These are phyloP conservation scores for Palaemon carinicauda DNA, from an alignment of 1,140 invertebrate genomes.

Conservation along the genomic window DNA sequence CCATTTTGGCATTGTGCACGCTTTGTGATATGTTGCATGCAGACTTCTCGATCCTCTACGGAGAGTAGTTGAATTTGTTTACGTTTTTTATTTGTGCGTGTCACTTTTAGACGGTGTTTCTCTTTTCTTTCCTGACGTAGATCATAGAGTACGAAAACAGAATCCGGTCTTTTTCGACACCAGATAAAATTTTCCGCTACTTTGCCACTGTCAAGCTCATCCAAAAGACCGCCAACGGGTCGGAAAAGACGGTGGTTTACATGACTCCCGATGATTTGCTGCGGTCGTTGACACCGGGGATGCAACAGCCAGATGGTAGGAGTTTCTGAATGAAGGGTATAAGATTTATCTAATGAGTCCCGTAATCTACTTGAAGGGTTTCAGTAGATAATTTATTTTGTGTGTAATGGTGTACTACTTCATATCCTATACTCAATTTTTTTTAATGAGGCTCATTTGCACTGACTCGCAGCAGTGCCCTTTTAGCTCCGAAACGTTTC, in stretches of 20 bases:
- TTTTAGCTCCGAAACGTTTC: too few species aligned
- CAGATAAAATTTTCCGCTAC: constrained; percentile 99
- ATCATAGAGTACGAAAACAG: constrained; percentile 99
- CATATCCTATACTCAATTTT: too few species aligned
- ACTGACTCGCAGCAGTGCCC: too few species aligned
- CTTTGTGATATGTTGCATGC: neutral
- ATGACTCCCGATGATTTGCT: constrained; percentile 99
- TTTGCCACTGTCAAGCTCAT: constrained; percentile 97
- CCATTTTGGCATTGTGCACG: neutral
- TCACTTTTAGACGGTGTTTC: neutral
- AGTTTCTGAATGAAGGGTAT: neutral
- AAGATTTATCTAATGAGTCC: too few species aligned
- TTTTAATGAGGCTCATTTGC: too few species aligned
- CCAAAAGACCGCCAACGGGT: constrained; percentile 73
- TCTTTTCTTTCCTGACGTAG: constrained; percentile 67
- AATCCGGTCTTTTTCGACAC: constrained; percentile 96
- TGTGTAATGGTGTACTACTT: too few species aligned
- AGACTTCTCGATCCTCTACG: neutral
- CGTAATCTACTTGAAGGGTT: too few species aligned
- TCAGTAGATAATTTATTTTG: too few species aligned
- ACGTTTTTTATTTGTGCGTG: neutral
- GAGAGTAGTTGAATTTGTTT: neutral
- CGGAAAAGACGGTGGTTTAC: constrained; percentile 77
- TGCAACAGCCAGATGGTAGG: constrained; percentile 94
- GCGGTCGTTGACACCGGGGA: constrained; percentile 95